Percentiles rank a stretch among this genome's conserved stretches.
These are phyloP conservation scores for Acrocephalus scirpaceus DNA, from an alignment of 2,797 vertebrate genomes.

Conservation along the genomic window DNA sequence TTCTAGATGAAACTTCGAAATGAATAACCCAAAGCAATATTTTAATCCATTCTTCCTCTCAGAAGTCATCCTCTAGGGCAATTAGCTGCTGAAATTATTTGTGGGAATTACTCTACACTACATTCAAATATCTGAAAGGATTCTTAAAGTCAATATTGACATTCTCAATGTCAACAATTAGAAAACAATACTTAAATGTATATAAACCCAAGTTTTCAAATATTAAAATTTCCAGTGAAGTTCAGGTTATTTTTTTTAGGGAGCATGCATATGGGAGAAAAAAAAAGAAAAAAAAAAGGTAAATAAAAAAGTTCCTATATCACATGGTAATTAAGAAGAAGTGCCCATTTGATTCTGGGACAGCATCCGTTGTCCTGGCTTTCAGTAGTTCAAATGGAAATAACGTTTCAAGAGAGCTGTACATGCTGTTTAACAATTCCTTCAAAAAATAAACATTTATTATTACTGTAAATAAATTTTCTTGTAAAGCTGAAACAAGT, in stretches of 20 bases:
- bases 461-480: background rate
- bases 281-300: background rate
- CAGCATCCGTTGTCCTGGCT: fast-evolving
- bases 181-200: background rate
- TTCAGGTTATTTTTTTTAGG: background rate
- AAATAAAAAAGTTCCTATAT: background rate
- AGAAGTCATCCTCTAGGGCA: background rate
- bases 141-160: background rate
- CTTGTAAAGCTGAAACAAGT: background rate
- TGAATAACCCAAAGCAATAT: background rate
- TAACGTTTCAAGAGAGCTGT: background rate
- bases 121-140: background rate
- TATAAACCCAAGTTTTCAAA: background rate
- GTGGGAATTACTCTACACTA: background rate
- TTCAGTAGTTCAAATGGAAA: background rate
- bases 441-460: background rate
- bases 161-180: background rate
- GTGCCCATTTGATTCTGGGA: background rate
- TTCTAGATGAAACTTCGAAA: background rate
- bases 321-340: background rate
- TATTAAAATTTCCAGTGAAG: background rate
- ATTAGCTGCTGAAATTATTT: background rate
- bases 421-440: background rate
- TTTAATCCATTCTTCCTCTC: background rate
- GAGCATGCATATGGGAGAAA: too few relatives aligned